Evolutionary conservation across 2,797 vertebrate genomes (phyloP), one percentile per base, ranked within the genome.

Genomic region (Manis pentadactyla): DNA sequence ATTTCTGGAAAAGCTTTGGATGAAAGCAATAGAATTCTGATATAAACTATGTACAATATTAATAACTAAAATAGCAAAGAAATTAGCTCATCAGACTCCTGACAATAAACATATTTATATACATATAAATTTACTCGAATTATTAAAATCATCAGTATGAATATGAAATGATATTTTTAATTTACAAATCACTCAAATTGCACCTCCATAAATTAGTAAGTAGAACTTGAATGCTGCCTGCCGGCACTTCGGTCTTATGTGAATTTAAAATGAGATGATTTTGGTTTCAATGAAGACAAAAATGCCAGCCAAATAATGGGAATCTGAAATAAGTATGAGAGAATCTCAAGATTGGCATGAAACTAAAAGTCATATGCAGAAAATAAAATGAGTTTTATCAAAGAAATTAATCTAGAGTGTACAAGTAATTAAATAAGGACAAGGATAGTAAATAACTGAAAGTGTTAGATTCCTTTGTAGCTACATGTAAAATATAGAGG

Each of bases 211-310:
- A 97, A 97, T 96, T 75, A 96, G 82, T 96, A 91, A 88, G 53
- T 85, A 31, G 94, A 96, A 94, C 69, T 86, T 87, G 90, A 96
- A 94, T 63, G 82, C 85, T 88, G 59, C 97, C 93, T 97, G 92
- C 77, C 11, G 55, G 96, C 57, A 93, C 68, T 92, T 94, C 86
- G 95, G 81, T 90, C 88, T 96, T 90, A 61, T 69, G 71, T 91
- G 89, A 96, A 97, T 94, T 97, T 95, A 91, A 94, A 95, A 97
- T 68, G 73, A 97, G 94, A 97, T 68, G 90, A 94, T 93, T 94
- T 90, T 59, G 64, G 90, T 97, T 97, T 96, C 59, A 31, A 34
- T 89, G 83, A 95, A 89, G 87, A 96, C 53, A 96, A 94, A 94
- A 94, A 97, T 95, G 87, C 81, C 95, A 95, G 96, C 90, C 88